Conservation (phyloP, 2,797 vertebrate species). For the Cuculus canorus region DNA sequence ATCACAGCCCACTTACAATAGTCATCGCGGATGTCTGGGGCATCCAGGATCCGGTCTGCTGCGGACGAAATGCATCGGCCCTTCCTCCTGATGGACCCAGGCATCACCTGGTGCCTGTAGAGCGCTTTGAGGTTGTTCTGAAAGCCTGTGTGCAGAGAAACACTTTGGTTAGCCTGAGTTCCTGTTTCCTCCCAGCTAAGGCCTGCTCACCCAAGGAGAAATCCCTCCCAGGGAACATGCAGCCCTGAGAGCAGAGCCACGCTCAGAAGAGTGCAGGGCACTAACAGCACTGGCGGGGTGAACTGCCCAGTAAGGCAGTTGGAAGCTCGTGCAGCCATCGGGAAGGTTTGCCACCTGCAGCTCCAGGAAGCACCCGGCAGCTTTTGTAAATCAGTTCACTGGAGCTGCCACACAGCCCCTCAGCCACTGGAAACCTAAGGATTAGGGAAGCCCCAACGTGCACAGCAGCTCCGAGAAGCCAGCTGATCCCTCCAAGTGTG, state of each 20-base stretch:
- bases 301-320: neutral
- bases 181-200: neutral
- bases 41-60: constrained; percentile 91
- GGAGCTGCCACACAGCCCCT: neutral
- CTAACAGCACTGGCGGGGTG: neutral
- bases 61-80: constrained; percentile 89
- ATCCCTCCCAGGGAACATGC: neutral
- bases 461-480: neutral
- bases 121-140: constrained; percentile 96
- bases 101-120: constrained; percentile 90
- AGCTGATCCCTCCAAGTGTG: neutral
- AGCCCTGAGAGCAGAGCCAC: neutral
- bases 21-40: constrained; percentile 93
- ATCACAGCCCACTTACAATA: constrained; percentile 85
- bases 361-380: neutral
- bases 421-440: neutral
- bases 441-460: neutral
- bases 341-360: neutral
- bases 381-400: neutral
- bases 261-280: neutral
- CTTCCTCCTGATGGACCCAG: constrained; percentile 84
- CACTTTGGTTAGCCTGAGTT: neutral
- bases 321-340: neutral
- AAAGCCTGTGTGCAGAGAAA: constrained; percentile 82
- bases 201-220: neutral